Evolutionary conservation across 2,888 invertebrate species (phyloP), one percentile per base, ranked within the genome.

Genomic region (Ichneumoninae sp.): DNA sequence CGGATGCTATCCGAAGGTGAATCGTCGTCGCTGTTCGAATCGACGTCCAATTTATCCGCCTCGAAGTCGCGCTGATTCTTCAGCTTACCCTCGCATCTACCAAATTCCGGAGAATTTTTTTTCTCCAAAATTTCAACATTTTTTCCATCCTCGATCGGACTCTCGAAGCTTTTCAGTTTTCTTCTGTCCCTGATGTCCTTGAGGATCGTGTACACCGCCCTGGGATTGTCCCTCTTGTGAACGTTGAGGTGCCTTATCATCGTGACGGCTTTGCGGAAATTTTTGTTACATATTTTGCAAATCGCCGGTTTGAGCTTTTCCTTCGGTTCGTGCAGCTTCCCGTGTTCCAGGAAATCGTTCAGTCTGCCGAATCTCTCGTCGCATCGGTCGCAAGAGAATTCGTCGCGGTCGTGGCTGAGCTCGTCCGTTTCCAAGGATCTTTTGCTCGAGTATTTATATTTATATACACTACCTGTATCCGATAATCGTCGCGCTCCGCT

Each of bases 231-330:
- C 69, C 88, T 89, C 73, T 92, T 92, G 65, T 92, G 92, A 57
- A 89, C 83, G 78, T 92, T 90, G 70, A 92, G 87, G 54, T 92
- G 92, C 70, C 92, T 88, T 2, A 92, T 90, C 92, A 92, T 91
- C 3, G 92, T 92, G 13, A 90, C 88, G 0, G 85, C 86, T 86
- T 91, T 92, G 8, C 89, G 87, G 75, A 92, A 92, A 79, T 78
- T 90, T 77, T 91, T 92, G 7, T 91, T 87, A 47, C 92, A 92
- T 75, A 92, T 92, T 66, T 87, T 88, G 71, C 92, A 92, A 30
- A 57, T 78, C 16, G 90, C 89, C 7, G 89, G 86, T 16, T 88
- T 83, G 3, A 83, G 71, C 81, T 89, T 91, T 1, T 86, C 87
- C 30, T 89, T 89, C 4, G 78, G 74, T 33, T 85, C 83, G 13